Evolutionary conservation across 2,888 invertebrate species (phyloP).

Genomic region (Mythimna ferrago): DNA sequence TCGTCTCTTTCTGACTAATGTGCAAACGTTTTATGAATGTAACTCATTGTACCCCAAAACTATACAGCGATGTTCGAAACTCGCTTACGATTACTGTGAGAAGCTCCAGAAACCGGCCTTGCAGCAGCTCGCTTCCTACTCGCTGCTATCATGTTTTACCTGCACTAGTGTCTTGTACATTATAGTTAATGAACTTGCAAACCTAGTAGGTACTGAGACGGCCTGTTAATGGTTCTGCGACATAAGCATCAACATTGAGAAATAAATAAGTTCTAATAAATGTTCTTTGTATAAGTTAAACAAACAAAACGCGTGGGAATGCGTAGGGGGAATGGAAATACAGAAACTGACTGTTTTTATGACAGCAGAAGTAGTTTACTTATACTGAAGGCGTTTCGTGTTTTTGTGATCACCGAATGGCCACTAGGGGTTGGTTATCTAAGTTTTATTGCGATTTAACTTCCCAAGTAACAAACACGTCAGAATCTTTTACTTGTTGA

Average conservation of each 20-base stretch:
- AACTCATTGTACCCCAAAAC: constrained; percentile 47
- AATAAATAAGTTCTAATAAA: constrained; percentile 42
- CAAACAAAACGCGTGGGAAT: constrained; percentile 61
- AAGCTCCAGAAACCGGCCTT: constrained; percentile 11
- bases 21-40: constrained; percentile 74
- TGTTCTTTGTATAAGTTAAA: constrained; percentile 53
- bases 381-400: constrained; percentile 65
- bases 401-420: constrained; percentile 67
- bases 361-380: constrained; percentile 74
- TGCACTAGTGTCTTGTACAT: neutral
- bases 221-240: constrained; percentile 52
- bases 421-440: constrained; percentile 59
- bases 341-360: constrained; percentile 75
- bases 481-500: constrained; percentile 55
- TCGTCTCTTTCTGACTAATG: constrained; percentile 87
- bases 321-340: constrained; percentile 59
- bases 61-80: constrained; percentile 40
- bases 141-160: neutral
- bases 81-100: constrained; percentile 29
- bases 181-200: constrained; percentile 41
- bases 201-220: constrained; percentile 49
- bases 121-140: constrained; percentile 21
- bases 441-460: constrained; percentile 64
- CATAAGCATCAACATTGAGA: constrained; percentile 56
- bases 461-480: constrained; percentile 52